Conservation (phyloP, 2,113 vertebrate species). For the Willisornis vidua region DNA sequence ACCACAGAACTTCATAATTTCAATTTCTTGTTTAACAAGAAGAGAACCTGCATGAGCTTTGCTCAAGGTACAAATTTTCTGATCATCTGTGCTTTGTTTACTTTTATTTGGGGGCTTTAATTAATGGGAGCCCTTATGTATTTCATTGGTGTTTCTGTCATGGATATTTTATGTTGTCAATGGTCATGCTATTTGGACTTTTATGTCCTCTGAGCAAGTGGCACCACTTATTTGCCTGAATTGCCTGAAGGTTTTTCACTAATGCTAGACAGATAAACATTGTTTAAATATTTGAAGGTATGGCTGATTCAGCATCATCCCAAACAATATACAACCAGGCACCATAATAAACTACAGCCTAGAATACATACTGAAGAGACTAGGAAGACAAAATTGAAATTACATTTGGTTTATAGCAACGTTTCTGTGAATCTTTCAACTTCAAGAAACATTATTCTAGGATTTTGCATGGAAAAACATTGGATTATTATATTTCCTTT, state of each 20-base stretch:
- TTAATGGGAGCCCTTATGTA: background rate
- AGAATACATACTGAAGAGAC: background rate
- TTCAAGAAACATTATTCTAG: background rate
- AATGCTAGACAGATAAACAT: background rate
- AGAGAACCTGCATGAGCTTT: background rate
- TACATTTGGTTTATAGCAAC: background rate
- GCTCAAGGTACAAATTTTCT: background rate
- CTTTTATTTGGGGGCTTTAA: background rate
- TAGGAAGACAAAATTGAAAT: background rate
- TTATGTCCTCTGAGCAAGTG: too few species aligned
- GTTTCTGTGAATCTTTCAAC: background rate
- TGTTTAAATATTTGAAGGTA: background rate
- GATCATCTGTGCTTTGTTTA: background rate
- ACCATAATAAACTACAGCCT: background rate
- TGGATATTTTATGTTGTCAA: background rate
- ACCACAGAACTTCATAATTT: background rate
- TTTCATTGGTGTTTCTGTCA: background rate
- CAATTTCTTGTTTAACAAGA: background rate
- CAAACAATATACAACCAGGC: background rate
- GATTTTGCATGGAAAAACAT: background rate
- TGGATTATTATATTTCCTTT: background rate
- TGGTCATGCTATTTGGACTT: background rate
- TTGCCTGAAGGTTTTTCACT: too few species aligned
- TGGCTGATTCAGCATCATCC: background rate
- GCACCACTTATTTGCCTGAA: too few species aligned